Evolutionary conservation across 2,113 vertebrate species (phyloP).

Genomic region (Cisticola juncidis): DNA sequence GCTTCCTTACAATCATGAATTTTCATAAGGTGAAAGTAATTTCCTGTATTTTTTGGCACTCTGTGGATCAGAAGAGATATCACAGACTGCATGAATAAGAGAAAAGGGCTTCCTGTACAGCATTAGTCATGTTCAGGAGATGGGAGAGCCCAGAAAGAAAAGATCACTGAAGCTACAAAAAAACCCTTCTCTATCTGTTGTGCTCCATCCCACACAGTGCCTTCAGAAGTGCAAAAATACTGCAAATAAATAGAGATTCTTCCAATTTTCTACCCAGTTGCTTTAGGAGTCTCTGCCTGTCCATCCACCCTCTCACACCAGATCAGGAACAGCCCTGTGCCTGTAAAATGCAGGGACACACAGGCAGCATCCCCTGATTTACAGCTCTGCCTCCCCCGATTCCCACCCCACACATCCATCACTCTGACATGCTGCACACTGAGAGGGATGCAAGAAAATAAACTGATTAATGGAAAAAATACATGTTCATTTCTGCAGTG

Average conservation of each 20-base stretch:
- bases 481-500: background rate
- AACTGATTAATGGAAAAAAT: background rate
- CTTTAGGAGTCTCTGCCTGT: background rate
- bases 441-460: background rate
- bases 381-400: background rate
- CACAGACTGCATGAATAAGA: background rate
- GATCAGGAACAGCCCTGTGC: conserved; percentile 14
- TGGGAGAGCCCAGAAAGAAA: background rate
- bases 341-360: background rate
- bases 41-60: conserved; percentile 63
- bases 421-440: background rate
- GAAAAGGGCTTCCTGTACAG: conserved; percentile 40
- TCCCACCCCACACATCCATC: background rate
- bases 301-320: background rate
- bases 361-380: background rate
- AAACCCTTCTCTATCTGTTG: background rate
- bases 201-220: background rate
- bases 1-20: conserved; percentile 65
- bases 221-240: background rate
- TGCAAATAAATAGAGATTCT: background rate
- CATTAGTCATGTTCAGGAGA: conserved; percentile 26
- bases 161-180: background rate
- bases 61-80: conserved; percentile 28
- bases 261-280: background rate
- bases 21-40: conserved; percentile 70